Conservation (phyloP, 1,140 invertebrate species). For the Philotrypesis tridentata region DNA sequence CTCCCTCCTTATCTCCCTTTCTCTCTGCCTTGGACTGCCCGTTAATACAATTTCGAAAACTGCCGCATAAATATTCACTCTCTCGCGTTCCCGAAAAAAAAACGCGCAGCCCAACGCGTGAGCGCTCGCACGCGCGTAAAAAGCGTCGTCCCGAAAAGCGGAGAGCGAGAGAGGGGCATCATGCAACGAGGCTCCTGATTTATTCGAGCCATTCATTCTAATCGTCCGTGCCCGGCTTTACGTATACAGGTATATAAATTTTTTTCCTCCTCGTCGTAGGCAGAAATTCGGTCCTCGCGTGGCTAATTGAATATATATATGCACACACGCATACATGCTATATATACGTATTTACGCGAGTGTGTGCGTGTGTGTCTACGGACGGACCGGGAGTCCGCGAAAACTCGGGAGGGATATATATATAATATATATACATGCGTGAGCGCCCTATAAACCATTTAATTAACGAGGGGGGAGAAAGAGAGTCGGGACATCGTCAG, state of each 20-base stretch:
- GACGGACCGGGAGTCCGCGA: neutral
- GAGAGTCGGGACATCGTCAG: conserved; percentile 24
- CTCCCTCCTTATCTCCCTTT: too few relatives aligned
- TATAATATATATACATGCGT: conserved; percentile 51
- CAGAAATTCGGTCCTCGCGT: conserved; percentile 32
- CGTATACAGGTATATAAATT: conserved; percentile 12
- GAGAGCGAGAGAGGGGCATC: neutral
- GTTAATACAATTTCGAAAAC: too few relatives aligned
- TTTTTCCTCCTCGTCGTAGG: neutral
- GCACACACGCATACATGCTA: too few relatives aligned
- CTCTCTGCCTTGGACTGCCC: too few relatives aligned
- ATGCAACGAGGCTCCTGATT: conserved; percentile 69
- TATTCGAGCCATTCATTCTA: conserved; percentile 74
- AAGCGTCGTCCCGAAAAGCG: too few relatives aligned
- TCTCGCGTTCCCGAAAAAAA: too few relatives aligned
- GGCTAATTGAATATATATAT: conserved; percentile 67
- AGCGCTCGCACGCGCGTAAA: too few relatives aligned
- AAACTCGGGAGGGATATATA: conserved; percentile 56
- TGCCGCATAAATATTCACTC: too few relatives aligned
- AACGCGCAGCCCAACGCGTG: too few relatives aligned
- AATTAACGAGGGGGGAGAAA: conserved; percentile 62
- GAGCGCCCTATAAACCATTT: conserved; percentile 65
- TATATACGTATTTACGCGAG: too few relatives aligned
- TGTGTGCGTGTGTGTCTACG: too few relatives aligned
- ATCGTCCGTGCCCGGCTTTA: conserved; percentile 66